Evolutionary conservation across 1,140 invertebrate species (phyloP), one percentile per base, ranked within the genome.

Genomic region (Onthophagus taurus): DNA sequence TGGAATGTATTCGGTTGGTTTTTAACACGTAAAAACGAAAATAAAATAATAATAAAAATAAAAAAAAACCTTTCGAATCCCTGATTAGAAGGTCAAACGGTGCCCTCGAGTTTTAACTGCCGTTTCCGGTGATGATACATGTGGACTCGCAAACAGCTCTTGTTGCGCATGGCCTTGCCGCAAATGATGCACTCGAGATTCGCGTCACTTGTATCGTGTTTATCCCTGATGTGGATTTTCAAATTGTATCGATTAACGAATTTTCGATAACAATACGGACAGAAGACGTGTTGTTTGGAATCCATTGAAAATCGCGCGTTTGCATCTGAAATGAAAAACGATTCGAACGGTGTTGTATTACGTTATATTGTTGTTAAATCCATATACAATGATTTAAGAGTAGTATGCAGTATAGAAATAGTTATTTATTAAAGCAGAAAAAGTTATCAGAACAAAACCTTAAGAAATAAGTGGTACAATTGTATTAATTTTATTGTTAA

Each of bases 221-320:
- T 74, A 55, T 76, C 74, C 3, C 72, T 62, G 38, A 75, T 69
- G 55, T 76, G 73, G n/a, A 75, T 70, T 55, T 75, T 75, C 49
- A 76, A 52, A 55, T 75, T 76, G 63, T 75, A 75, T 9, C 71
- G 68, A 57, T 74, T 76, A n/a, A 71, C 72, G 57, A 76, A 76
- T 59, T 71, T 70, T 44, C 72, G 64, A 48, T 70, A 68, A 50
- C 74, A 76, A 44, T 70, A 69, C 1, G 70, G 69, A 55, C 74
- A 76, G 48, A 72, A 73, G 9, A 73, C 71, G 34, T 71, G 69
- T 9, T 67, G 64, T 20, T 69, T 68, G 50, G 69, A 67, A 51
- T 63, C 62, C n/a, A 45, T 49, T 11, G 49, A 41, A 44, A 50
- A 62, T n/a, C n/a, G n/a, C 24, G 55, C 17, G 14, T 46, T 17